Evolutionary conservation across 2,797 vertebrate species (phyloP), one percentile per base, ranked within the genome.

Genomic region (Fistularia commersonii): DNA sequence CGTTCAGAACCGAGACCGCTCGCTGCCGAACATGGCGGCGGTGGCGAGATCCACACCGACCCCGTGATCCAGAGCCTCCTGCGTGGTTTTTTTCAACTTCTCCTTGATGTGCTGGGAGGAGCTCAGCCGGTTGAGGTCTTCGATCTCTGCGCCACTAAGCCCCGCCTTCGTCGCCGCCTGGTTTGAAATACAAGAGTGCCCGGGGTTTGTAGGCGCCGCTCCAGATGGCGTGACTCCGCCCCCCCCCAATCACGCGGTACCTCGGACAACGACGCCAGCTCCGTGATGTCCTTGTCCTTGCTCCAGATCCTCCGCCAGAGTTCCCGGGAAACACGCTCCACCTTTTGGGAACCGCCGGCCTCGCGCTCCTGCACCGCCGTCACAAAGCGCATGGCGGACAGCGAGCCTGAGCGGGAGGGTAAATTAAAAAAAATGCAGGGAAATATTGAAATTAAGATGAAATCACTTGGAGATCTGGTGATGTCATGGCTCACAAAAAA

Each of bases 251-350:
- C 5, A 2, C 36, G 8, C 10, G 38, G 7, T 41, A 89, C 91
- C 88, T 91, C 87, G 32, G 64, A 51, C 13, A 92, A 40, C 0
- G 90, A 92, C 4, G 53, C 85, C 11, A 88, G 80, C 41, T 91
- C 52, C 0, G 81, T 87, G 68, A 97, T 91, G 61, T 98, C 95
- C 88, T 96, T 90, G 78, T 87, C 81, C 73, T 91, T 85, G 23
- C 66, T 81, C 95, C 95, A 99, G 79, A 95, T 77, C 0, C 90
- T 86, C 61, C 74, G 89, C 97, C 96, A 99, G 37, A 99, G 88
- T 72, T 97, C 93, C 52, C 95, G 87, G n/a, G 95, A 95, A 52
- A 93, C 87, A 31, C 76, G 69, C 82, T 97, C 96, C 74, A 95
- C 15, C 64, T 84, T 66, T 9, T 45, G 8, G 46, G 87, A 74